Conservation (phyloP, 2,113 vertebrate species). For the Dicaeum eximium region DNA sequence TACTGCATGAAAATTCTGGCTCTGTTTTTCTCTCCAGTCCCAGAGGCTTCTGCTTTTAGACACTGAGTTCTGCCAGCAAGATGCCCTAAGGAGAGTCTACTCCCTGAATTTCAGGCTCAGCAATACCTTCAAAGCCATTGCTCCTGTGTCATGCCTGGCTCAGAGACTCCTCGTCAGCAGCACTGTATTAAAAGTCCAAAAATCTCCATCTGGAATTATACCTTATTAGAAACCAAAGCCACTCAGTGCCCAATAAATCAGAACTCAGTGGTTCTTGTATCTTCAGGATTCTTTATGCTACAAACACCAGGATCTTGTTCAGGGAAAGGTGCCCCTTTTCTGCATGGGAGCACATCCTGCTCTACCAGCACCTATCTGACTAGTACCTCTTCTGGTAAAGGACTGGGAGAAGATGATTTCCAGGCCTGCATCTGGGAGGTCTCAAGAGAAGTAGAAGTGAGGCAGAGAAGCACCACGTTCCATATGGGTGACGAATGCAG, state of each 20-base stretch:
- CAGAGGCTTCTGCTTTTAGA: neutral
- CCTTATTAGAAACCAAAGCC: neutral
- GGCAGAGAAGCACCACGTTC: neutral
- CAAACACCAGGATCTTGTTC: neutral
- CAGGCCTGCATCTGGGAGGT: neutral
- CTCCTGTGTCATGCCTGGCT: neutral
- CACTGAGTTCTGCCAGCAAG: neutral
- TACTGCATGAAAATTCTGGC: neutral
- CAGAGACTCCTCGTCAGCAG: rapidly evolving
- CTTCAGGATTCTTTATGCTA: neutral
- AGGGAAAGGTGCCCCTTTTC: neutral
- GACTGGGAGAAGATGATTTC: neutral
- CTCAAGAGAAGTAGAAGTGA: neutral
- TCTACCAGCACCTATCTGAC: neutral
- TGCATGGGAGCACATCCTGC: neutral
- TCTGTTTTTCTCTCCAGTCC: neutral
- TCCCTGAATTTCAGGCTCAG: neutral
- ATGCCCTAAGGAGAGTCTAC: neutral
- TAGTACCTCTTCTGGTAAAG: neutral
- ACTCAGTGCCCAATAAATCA: neutral
- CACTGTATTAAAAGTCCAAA: neutral
- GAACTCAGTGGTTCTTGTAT: neutral
- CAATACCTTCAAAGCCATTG: neutral
- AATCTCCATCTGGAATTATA: neutral
- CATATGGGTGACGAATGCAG: neutral